These are phyloP conservation scores for Aegypius monachus DNA, from an alignment of 2,113 vertebrate species.

Conservation along the genomic window DNA sequence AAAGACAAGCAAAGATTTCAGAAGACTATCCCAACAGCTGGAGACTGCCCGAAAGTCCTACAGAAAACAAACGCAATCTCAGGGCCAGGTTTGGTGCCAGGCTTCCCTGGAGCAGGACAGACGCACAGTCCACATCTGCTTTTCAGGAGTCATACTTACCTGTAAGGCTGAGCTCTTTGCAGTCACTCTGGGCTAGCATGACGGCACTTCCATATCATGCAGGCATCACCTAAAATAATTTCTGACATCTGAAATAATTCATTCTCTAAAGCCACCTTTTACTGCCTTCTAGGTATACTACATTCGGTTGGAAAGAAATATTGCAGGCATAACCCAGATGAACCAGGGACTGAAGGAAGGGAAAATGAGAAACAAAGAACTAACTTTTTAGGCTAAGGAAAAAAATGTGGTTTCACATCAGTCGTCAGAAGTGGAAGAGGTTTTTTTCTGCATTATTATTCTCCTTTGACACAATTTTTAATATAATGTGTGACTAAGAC, in stretches of 20 bases:
- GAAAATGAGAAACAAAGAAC: neutral
- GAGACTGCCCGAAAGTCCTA: neutral
- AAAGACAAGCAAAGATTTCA: neutral
- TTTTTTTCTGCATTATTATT: neutral
- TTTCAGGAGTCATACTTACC: neutral
- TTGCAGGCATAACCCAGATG: neutral
- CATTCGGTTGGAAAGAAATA: accelerated
- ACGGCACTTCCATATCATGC: neutral
- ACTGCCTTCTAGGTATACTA: neutral
- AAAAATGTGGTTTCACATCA: neutral
- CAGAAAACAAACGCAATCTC: accelerated
- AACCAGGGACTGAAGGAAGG: neutral
- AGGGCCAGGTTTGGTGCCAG: accelerated
- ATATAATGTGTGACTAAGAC: neutral
- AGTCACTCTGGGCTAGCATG: accelerated
- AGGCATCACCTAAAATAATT: neutral
- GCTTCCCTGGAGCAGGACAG: no score
- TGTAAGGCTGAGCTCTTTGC: neutral
- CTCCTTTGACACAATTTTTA: neutral
- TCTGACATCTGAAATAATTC: neutral
- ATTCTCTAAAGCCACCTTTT: neutral
- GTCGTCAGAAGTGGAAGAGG: neutral
- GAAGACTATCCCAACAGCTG: accelerated
- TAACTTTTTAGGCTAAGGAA: no score
- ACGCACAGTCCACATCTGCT: accelerated